Conservation (phyloP, 2,888 invertebrate species). For the Mesopsocus fuscifrons region DNA sequence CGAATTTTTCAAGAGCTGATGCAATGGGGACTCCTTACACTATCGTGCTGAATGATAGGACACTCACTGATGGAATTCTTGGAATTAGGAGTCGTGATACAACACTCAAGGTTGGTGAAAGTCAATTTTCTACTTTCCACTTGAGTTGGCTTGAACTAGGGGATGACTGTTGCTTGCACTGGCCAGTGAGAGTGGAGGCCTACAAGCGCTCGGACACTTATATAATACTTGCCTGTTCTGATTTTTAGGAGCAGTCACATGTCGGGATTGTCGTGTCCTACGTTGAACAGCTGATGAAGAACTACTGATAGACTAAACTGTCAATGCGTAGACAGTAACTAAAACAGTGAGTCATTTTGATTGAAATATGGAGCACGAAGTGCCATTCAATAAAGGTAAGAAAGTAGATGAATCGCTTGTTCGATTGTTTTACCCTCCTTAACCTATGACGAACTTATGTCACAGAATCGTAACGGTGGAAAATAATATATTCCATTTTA, state of each 20-base stretch:
- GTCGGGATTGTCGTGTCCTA: constrained; percentile 41
- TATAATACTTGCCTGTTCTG: too few species aligned
- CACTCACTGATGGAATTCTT: constrained; percentile 50
- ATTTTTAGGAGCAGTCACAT: constrained; percentile 49
- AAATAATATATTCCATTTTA: too few species aligned
- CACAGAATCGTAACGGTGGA: too few species aligned
- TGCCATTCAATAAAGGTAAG: too few species aligned
- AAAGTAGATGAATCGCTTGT: too few species aligned
- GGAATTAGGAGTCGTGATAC: constrained; percentile 31
- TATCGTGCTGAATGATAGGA: constrained; percentile 43
- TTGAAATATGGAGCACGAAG: too few species aligned
- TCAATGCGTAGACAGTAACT: too few species aligned
- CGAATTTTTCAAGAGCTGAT: constrained; percentile 28
- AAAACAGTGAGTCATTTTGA: too few species aligned
- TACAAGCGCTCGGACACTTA: background rate
- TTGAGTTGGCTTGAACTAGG: constrained; percentile 25
- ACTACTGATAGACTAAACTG: background rate
- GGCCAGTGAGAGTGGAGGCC: constrained; percentile 8
- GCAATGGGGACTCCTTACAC: constrained; percentile 52
- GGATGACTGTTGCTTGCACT: constrained; percentile 9
- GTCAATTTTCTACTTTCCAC: too few species aligned
- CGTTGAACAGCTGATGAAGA: constrained; percentile 31
- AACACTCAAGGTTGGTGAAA: constrained; percentile 41
- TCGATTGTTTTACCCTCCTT: too few species aligned
- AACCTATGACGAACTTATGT: too few species aligned